phyloP scores from a whole-genome alignment of 2,888 invertebrate genomes.

The Chymomyza caudatula region DNA sequence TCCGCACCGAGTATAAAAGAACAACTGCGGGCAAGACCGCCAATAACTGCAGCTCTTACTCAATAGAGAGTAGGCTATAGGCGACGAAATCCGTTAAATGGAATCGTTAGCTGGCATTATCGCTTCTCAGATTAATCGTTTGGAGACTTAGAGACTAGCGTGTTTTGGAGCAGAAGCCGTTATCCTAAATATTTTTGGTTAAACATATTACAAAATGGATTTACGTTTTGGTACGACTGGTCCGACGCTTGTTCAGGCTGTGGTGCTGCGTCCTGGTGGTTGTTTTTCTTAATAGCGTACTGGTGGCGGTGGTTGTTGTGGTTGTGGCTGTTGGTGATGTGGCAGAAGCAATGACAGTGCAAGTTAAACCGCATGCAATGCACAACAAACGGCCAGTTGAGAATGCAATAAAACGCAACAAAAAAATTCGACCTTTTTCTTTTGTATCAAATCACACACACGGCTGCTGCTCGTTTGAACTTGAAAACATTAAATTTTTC shows the following conservation, averaged over 20 bases:
- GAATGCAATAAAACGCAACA: neutral
- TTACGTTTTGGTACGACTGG: slow-evolving; percentile 54
- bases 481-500: slow-evolving; percentile 44
- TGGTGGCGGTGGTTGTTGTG: slow-evolving; percentile 4
- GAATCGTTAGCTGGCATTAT: neutral
- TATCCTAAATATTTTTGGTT: neutral
- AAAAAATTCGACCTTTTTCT: slow-evolving; percentile 42
- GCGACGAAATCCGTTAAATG: neutral
- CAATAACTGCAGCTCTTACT: neutral
- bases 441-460: slow-evolving; percentile 61
- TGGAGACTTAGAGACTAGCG: neutral
- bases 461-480: slow-evolving; percentile 61
- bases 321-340: slow-evolving; percentile 25
- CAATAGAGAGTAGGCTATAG: neutral
- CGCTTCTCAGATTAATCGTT: neutral
- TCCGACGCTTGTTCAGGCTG: slow-evolving; percentile 29
- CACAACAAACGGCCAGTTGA: slow-evolving; percentile 23
- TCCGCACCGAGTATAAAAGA: slow-evolving; percentile 4
- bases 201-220: slow-evolving; percentile 13
- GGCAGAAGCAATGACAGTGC: slow-evolving; percentile 42
- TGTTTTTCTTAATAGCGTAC: slow-evolving; percentile 36
- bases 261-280: neutral
- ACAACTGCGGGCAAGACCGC: neutral
- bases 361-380: slow-evolving; percentile 26
- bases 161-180: neutral